These are phyloP conservation scores for Ephestia elutella DNA, from an alignment of 1,140 invertebrate species.

Conservation along the genomic window DNA sequence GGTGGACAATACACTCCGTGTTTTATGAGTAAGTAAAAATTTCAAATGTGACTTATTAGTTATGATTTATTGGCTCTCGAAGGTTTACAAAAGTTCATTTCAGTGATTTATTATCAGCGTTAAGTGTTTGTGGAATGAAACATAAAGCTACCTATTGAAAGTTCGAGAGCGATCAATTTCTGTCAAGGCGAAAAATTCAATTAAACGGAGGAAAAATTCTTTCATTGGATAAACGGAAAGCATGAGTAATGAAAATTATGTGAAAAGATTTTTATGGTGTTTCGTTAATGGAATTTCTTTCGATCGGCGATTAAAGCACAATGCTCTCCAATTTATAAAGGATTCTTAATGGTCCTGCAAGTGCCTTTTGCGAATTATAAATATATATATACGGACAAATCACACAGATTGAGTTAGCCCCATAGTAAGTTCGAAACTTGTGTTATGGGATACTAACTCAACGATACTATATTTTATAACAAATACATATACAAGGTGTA, in stretches of 20 bases:
- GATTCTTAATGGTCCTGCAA: background rate
- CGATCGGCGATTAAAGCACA: constrained; percentile 23
- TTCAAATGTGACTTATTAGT: constrained; percentile 35
- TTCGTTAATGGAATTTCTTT: constrained; percentile 41
- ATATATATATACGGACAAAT: too few relatives aligned
- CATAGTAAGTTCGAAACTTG: too few relatives aligned
- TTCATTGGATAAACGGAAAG: constrained; percentile 61
- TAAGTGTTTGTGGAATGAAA: constrained; percentile 63
- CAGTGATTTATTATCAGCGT: constrained; percentile 60
- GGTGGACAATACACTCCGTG: too few relatives aligned
- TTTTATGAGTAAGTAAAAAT: background rate
- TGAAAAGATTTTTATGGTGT: constrained; percentile 50
- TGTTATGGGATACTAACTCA: too few relatives aligned
- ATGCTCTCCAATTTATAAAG: constrained; percentile 14
- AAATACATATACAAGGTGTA: too few relatives aligned
- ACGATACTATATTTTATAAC: too few relatives aligned
- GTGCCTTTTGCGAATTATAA: background rate
- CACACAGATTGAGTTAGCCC: too few relatives aligned
- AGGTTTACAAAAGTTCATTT: constrained; percentile 52
- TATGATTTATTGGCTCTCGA: constrained; percentile 59
- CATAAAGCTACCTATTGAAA: constrained; percentile 54
- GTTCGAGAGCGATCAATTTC: constrained; percentile 56
- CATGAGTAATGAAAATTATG: constrained; percentile 57
- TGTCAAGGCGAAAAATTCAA: constrained; percentile 64
- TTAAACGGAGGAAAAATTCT: constrained; percentile 54